phyloP scores from a whole-genome alignment of 2,113 vertebrate genomes.

The Microtus oregoni region DNA sequence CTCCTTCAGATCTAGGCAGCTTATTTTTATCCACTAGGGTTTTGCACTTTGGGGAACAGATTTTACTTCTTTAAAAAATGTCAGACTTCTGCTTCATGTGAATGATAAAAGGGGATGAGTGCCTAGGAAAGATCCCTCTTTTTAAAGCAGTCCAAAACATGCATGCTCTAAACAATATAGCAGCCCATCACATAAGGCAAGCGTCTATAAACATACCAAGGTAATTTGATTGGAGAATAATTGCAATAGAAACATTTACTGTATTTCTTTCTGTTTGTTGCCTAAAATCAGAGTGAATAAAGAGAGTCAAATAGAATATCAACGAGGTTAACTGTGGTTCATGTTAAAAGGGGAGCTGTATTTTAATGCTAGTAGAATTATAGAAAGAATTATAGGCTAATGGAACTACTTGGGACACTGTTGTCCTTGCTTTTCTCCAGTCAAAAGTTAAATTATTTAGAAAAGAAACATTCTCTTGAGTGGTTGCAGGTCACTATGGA shows the following conservation, averaged over 20 bases:
- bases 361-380: slow-evolving; percentile 59
- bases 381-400: slow-evolving; percentile 70
- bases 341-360: slow-evolving; percentile 66
- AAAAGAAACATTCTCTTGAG: slow-evolving; percentile 86
- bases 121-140: not conserved
- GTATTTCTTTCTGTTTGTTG: not conserved
- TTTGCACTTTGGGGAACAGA: slow-evolving; percentile 6
- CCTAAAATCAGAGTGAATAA: not conserved
- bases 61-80: slow-evolving; percentile 33
- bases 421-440: slow-evolving; percentile 73
- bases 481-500: slow-evolving; percentile 87
- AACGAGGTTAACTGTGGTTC: not conserved
- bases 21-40: not conserved
- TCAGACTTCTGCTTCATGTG: not conserved
- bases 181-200: not conserved
- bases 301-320: slow-evolving; percentile 21
- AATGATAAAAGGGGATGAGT: slow-evolving; percentile 23
- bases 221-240: not conserved
- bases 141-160: not conserved
- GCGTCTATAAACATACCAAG: not conserved
- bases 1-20: not conserved
- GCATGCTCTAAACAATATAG: slow-evolving; percentile 42
- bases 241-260: not conserved
- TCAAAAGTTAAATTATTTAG: slow-evolving; percentile 87
- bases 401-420: slow-evolving; percentile 71